Evolutionary conservation across 2,888 invertebrate species (phyloP), one percentile per base, ranked within the genome.

Genomic region (Ctenicera cuprea): DNA sequence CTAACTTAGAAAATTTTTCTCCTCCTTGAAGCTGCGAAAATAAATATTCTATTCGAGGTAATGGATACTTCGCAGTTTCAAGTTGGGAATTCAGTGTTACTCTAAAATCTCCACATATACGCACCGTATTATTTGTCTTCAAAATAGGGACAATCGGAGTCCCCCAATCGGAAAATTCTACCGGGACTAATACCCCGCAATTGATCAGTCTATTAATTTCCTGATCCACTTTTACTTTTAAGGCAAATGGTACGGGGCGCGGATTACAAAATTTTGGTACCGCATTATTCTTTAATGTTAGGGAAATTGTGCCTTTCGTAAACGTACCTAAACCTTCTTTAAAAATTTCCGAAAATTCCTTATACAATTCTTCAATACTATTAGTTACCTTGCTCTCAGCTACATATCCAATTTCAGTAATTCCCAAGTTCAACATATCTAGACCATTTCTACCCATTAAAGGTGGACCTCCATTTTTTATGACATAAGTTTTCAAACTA

Each of bases 101-200:
- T 37, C 33, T 59, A 38, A 37, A 33, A 11, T 59, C 59, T 1
- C 59, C 59, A n/a, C 65, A 65, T n/a, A 65, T 30, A 50, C 65
- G 18, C 16, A 66, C 16, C 8, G 33, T 22, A 14, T 38, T 22
- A 22, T 66, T 16, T 38, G 0, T n/a, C 20, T 66, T 66, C 37
- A 66, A 18, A 16, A 66, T 22, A 3, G 59, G 68, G 3, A 68
- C 68, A 30, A 59, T 52, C 1, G 65, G 65, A 11, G 65, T 66
- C 18, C 18, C 65, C 37, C 41, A 66, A 2, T 11, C 4, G 1
- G 20, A 12, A 66, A 18, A 52, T 1, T 66, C 50, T 0, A 38
- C 14, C 1, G 50, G 50, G 7, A 11, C 11, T 12, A 66, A 9
- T 14, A 52, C 38, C 4, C 52, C 52, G 3, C 7, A 1, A 7